Evolutionary conservation across 2,113 vertebrate genomes (phyloP), one percentile per base, ranked within the genome.

Genomic region (Amblyopsis rosae): DNA sequence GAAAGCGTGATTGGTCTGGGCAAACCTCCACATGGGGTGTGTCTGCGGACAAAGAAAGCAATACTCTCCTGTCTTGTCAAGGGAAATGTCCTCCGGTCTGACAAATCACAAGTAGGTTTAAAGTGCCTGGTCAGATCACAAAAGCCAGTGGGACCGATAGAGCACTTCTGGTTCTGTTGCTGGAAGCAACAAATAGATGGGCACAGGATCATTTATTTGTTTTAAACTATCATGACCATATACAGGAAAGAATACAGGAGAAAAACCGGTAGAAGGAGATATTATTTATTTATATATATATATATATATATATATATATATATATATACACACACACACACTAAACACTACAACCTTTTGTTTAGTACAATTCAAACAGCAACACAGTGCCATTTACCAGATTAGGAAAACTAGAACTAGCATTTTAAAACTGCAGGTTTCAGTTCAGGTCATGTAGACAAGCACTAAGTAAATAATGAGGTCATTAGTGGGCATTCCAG

Each of bases 1-100:
- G 86, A 79, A 81, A 87, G 76, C 75, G 73, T 86, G 87, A 90
- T 89, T 89, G 87, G 84, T 79, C 75, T 76, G 79, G 77, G 81
- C 82, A 84, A 91, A 88, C 85, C 74, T 84, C 73, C 85, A 86
- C 83, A 50, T 55, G 68, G 81, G 85, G 79, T 62, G 67, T 55
- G 64, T 86, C 65, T 75, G 73, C 5, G 77, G 67, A 84, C 82
- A 86, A 78, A 83, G 76, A 81, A 66, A 77, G 80, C 83, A 78
- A 73, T 75, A 76, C 77, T 78, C 57, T 69, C 49, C 59, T 67
- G 62, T 82, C 73, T 6, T 41, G 35, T 41, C 35, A 41, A 41
- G 35, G 5, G 35, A 41, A 41, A 41, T 41, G 35, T 41, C 35
- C 35, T 41, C 35, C 35, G 35, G 35, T 41, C 35, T 72, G 72